Evolutionary conservation across 2,888 invertebrate genomes (phyloP), one percentile per base, ranked within the genome.

Genomic region (Lasioglossum oenotherae): DNA sequence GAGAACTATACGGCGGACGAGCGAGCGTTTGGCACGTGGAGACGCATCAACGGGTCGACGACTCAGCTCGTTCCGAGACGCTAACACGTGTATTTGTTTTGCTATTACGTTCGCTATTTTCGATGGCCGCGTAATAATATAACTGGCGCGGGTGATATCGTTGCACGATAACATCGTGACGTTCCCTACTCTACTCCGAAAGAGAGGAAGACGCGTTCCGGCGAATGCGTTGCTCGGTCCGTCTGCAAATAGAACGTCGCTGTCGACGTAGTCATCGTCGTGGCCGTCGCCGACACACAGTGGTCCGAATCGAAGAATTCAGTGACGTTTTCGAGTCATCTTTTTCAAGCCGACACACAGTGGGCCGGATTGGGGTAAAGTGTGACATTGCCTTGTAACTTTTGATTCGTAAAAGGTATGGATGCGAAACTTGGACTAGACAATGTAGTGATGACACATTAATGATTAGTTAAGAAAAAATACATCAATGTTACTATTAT

Each of bases 11-110:
- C 46, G 81, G 49, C 49, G 60, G n/a, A 35, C 57, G 38, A 23
- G 74, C 69, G 60, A 49, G 73, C 64, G 53, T 78, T 83, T 74
- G 83, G 79, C 82, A 72, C 87, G 87, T 72, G 81, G 76, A 79
- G 31, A 41, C 74, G 67, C 38, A 4, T 74, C 64, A 49, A 35
- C 67, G 69, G 81, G 76, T 71, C 78, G 84, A 82, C 74, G 82
- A 82, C 76, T 67, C 35, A 16, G 53, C 60, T 64, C 38, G 57
- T 53, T 27, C 3, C 69, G 79, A 53, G 23, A 69, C 27, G 71
- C 64, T 31, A 71, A 71, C 82, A 80, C 80, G 82, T 80, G 82
- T 71, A 71, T 35, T 71, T 46, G 41, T 38, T 78, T 69, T 69
- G 35, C 67, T 49, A 49, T 31, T 49, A 19, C 67, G 67, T 67